These are phyloP conservation scores for Camelus bactrianus DNA, from an alignment of 2,113 vertebrate genomes.

Conservation along the genomic window DNA sequence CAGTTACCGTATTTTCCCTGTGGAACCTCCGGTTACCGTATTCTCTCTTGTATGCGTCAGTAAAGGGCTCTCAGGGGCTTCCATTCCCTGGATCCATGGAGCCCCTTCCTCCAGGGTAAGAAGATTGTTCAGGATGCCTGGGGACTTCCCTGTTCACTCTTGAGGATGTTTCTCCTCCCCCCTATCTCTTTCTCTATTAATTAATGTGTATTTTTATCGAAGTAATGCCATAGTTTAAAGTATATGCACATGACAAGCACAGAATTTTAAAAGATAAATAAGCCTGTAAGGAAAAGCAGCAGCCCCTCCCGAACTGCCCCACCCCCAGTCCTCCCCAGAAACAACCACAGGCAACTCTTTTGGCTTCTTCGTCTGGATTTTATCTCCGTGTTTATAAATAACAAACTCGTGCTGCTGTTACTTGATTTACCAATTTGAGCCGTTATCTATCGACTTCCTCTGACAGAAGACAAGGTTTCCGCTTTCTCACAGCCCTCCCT, in stretches of 20 bases:
- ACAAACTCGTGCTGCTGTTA: background rate
- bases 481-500: background rate
- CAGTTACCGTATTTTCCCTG: background rate
- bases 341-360: background rate
- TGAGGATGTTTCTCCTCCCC: background rate
- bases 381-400: background rate
- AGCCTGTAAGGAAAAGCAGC: background rate
- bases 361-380: background rate
- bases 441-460: background rate
- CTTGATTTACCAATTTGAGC: background rate
- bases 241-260: background rate
- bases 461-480: background rate
- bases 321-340: background rate
- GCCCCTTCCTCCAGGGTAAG: background rate
- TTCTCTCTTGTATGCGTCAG: background rate
- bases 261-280: background rate
- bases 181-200: background rate
- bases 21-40: background rate
- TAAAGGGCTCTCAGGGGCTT: background rate
- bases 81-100: fast-evolving
- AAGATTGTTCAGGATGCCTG: background rate
- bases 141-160: background rate
- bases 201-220: constrained; percentile 36
- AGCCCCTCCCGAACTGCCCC: no score
- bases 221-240: background rate